Percentiles rank a stretch among this genome's conserved stretches.
Evolutionary conservation across 1,140 invertebrate species (phyloP).

Genomic region (Megalonaias nervosa): DNA sequence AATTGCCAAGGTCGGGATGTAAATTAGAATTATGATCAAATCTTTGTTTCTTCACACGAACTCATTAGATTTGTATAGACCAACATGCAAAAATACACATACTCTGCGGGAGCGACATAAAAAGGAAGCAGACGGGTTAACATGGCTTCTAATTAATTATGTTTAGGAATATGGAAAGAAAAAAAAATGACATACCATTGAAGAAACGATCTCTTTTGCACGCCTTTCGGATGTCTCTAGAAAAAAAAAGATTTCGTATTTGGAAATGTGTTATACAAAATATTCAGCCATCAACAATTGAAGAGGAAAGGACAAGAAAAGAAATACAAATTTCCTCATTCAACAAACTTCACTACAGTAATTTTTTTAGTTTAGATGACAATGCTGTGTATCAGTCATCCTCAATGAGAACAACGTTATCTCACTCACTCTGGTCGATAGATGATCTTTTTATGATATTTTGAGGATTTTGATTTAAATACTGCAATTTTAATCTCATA

Average conservation of each 20-base stretch:
- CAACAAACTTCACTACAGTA: background rate
- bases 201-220: conserved; percentile 40
- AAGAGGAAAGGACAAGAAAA: background rate
- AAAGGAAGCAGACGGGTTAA: too few relatives aligned
- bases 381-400: background rate
- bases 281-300: background rate
- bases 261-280: background rate
- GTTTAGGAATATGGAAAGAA: background rate
- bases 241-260: conserved; percentile 1
- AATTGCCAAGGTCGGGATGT: too few relatives aligned
- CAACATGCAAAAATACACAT: too few relatives aligned
- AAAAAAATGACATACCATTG: conserved; percentile 39
- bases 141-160: background rate
- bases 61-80: too few relatives aligned
- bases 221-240: conserved; percentile 45
- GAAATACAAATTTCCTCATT: background rate
- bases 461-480: too few relatives aligned
- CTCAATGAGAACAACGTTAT: conserved; percentile 5
- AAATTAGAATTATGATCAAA: too few relatives aligned
- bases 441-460: too few relatives aligned
- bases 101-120: too few relatives aligned
- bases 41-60: too few relatives aligned
- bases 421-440: background rate
- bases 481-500: too few relatives aligned
- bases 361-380: background rate